These are phyloP conservation scores for Myiotriccus ornatus DNA, from an alignment of 2,797 vertebrate genomes.

Conservation along the genomic window DNA sequence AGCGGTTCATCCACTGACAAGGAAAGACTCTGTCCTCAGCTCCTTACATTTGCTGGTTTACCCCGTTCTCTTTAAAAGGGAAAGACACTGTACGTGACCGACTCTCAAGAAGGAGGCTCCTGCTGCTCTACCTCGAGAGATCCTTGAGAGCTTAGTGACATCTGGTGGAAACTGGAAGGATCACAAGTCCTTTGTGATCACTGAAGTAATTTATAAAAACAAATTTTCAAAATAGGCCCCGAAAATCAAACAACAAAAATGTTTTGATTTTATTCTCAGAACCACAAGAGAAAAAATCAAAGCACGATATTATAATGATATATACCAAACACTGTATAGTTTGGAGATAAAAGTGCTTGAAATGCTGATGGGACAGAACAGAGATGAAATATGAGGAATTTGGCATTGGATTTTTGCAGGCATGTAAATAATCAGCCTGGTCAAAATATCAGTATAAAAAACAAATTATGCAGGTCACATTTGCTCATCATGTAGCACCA, in stretches of 20 bases:
- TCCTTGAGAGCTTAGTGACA: slow-evolving; percentile 41
- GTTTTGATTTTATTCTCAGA: not conserved
- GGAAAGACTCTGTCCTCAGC: not conserved
- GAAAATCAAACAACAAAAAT: not conserved
- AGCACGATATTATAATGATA: not conserved
- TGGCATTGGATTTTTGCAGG: not conserved
- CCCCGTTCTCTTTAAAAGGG: not conserved
- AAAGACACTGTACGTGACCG: rapidly evolving
- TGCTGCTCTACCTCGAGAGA: not conserved
- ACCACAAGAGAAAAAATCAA: not conserved
- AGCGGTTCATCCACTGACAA: not conserved
- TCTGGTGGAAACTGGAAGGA: slow-evolving; percentile 44
- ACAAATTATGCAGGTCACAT: not conserved
- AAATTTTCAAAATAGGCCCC: not conserved
- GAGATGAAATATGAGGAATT: not conserved
- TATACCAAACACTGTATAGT: not conserved
- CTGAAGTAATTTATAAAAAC: not conserved
- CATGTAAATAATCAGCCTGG: not conserved
- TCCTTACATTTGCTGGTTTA: not conserved
- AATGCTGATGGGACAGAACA: not conserved
- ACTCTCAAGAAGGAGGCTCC: not conserved
- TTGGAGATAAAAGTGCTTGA: not conserved
- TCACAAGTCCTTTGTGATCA: not conserved
- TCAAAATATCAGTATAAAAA: not conserved
- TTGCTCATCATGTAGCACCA: not conserved